A percentile compares a stretch with the other conserved stretches of the same genome.
phyloP scores from a whole-genome alignment of 2,113 vertebrate species.

The Amphiprion percula region DNA sequence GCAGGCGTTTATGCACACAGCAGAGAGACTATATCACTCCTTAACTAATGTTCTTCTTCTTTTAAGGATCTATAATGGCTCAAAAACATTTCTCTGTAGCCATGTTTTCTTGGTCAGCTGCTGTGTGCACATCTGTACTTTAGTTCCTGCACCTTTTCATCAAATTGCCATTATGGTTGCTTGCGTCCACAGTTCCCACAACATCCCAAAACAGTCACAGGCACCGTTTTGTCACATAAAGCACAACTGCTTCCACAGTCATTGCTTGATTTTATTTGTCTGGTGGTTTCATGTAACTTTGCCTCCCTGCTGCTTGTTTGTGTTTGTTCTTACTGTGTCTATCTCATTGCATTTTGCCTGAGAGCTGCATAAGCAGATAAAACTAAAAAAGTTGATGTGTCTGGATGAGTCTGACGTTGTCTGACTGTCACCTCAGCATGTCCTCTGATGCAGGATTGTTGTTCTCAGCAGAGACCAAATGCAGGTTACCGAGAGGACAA shows the following conservation, averaged over 20 bases:
- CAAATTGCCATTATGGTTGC: not conserved
- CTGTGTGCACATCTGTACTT: not conserved
- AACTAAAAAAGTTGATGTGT: conserved; percentile 18
- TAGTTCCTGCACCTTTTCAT: conserved; percentile 1
- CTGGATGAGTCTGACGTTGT: conserved; percentile 43
- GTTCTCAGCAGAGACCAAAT: conserved; percentile 33
- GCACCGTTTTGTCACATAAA: conserved; percentile 10
- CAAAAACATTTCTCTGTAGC: not conserved
- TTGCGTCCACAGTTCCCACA: conserved; percentile 3
- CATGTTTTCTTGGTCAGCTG: not conserved
- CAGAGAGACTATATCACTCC: not conserved
- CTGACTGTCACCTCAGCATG: conserved; percentile 44
- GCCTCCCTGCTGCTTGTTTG: not conserved
- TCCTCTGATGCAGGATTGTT: conserved; percentile 29
- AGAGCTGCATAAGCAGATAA: conserved; percentile 22
- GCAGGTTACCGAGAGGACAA: conserved; percentile 40
- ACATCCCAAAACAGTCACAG: not conserved
- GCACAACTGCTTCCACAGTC: not conserved
- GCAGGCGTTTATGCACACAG: no score
- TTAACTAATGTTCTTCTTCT: not conserved
- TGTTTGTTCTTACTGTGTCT: conserved; percentile 4
- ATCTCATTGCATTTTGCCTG: not conserved
- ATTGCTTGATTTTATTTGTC: not conserved
- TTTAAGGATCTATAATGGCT: not conserved
- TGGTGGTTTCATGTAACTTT: conserved; percentile 27